Conservation (phyloP, 1,140 invertebrate genomes). For the Ostrea edulis region DNA sequence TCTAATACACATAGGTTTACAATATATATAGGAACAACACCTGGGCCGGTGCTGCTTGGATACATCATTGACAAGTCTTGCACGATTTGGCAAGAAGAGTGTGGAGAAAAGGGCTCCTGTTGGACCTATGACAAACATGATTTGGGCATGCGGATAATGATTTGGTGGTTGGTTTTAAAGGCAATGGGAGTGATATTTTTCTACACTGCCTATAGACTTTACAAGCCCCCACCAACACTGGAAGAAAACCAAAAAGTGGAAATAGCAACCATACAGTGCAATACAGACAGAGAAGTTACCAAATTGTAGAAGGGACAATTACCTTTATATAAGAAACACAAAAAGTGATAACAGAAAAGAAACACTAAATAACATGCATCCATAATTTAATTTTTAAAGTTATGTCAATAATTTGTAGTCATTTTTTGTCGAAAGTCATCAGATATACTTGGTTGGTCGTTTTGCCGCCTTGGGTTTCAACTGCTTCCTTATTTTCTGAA, state of each 20-base stretch:
- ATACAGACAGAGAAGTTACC: background rate
- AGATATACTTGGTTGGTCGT: background rate
- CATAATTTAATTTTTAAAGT: background rate
- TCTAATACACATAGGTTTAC: background rate
- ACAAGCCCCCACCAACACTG: constrained; percentile 57
- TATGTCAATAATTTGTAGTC: background rate
- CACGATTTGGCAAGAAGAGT: constrained; percentile 75
- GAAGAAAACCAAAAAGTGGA: constrained; percentile 34
- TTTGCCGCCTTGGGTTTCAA: background rate
- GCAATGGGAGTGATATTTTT: constrained; percentile 52
- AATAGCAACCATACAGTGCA: background rate
- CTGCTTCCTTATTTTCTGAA: constrained; percentile 37
- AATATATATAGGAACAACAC: constrained; percentile 70
- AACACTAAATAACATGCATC: background rate
- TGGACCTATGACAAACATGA: constrained; percentile 76
- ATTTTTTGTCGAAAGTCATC: background rate
- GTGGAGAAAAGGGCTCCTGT: constrained; percentile 74
- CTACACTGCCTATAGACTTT: constrained; percentile 56
- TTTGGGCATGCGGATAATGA: constrained; percentile 64
- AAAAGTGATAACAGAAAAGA: background rate
- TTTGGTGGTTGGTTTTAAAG: constrained; percentile 61
- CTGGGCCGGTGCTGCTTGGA: constrained; percentile 76
- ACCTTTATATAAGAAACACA: background rate
- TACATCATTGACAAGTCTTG: constrained; percentile 74
- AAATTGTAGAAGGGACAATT: background rate